These are phyloP conservation scores for Antheraea assamensis DNA, from an alignment of 2,888 invertebrate genomes.

Conservation along the genomic window DNA sequence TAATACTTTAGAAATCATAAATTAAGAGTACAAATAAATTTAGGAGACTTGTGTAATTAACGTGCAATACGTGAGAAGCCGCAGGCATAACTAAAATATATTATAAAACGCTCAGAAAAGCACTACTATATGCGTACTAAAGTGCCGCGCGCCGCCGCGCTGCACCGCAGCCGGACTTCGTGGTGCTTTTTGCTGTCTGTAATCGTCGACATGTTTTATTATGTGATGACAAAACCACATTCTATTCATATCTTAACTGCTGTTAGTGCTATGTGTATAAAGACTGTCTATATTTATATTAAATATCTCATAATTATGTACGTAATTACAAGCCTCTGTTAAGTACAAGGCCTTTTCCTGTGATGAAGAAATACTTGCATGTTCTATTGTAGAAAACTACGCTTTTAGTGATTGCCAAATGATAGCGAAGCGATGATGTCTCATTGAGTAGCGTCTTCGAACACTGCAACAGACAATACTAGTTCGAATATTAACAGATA, in stretches of 20 bases:
- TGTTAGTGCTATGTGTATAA: slow-evolving; percentile 44
- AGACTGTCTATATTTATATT: slow-evolving; percentile 23
- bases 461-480: too few relatives aligned
- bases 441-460: too few relatives aligned
- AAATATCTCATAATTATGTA: not conserved
- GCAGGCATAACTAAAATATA: slow-evolving; percentile 24
- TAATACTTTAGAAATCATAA: too few relatives aligned
- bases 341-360: not conserved
- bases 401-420: not conserved
- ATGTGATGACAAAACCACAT: slow-evolving; percentile 57
- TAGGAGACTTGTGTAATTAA: too few relatives aligned
- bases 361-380: not conserved
- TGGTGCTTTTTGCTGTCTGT: slow-evolving; percentile 57
- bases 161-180: slow-evolving; percentile 44
- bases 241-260: slow-evolving; percentile 51
- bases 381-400: not conserved
- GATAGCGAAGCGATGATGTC: too few relatives aligned
- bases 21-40: too few relatives aligned
- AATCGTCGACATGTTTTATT: slow-evolving; percentile 61
- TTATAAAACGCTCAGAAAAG: slow-evolving; percentile 50
- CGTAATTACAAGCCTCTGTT: not conserved
- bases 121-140: slow-evolving; percentile 41
- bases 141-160: slow-evolving; percentile 35
- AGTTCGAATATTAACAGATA: too few relatives aligned
- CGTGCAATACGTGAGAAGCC: too few relatives aligned